Evolutionary conservation across 2,113 vertebrate genomes (phyloP), one percentile per base, ranked within the genome.

Genomic region (Anarrhichthys ocellatus): DNA sequence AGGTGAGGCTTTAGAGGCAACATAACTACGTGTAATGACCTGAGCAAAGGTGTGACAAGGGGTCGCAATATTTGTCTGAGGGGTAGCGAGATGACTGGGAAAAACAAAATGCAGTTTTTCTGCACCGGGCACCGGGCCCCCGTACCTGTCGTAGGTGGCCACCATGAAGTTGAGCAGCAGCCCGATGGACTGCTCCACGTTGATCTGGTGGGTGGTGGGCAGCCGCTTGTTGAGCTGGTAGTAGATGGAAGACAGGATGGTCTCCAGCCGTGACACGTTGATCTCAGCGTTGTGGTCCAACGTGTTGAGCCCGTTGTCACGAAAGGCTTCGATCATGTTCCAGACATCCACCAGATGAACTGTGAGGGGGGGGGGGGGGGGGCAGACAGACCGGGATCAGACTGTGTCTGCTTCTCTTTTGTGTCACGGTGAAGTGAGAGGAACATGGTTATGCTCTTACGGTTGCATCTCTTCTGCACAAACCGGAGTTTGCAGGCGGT

Each of bases 251-350:
- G 98, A 99, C 87, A 99, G 96, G 92, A 99, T 99, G 0, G 98
- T 99, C 84, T 99, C 98, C 18, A 99, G 95, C 10, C 98, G 96
- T n/a, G 98, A 99, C 90, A 99, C 97, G n/a, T 95, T 99, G 87
- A 99, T 96, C 93, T 99, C 98, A 0, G 96, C 94, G 76, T 88
- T 93, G 58, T 97, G 97, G 62, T 99, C 98, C 95, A 99, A 66
- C 0, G 97, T 97, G 93, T 98, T 99, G 89, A 99, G 97, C 85
- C 98, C 98, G 18, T 98, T 99, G 73, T 99, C 98, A 68, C 98
- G 94, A 93, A 99, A 99, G 87, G 98, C 98, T 95, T 99, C 98
- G 5, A 99, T 99, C 97, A 99, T 98, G 71, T 99, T 99, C 98
- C 98, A 99, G 90, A 99, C 98, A 62, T 99, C 98, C 74, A 99